Evolutionary conservation across 1,140 invertebrate species (phyloP).

Genomic region (Macrotrachela quadricornifera): DNA sequence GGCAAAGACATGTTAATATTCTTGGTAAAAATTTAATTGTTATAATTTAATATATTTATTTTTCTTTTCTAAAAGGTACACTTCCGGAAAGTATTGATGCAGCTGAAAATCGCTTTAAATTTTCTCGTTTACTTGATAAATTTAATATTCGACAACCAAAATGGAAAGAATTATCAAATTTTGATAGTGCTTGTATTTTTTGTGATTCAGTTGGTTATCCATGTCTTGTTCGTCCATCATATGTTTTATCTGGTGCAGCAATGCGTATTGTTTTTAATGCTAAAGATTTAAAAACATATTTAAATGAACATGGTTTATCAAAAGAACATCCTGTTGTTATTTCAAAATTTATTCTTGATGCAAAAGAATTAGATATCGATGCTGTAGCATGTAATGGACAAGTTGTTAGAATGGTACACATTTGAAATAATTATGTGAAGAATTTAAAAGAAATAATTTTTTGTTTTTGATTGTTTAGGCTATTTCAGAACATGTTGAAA

Average conservation of each 20-base stretch:
- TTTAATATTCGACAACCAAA: slow-evolving; percentile 78
- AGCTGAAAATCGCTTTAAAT: slow-evolving; percentile 96
- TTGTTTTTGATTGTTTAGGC: slow-evolving; percentile 35
- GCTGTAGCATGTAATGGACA: slow-evolving; percentile 77
- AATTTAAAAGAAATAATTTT: too few species aligned
- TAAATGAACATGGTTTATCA: slow-evolving; percentile 72
- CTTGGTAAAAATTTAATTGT: too few species aligned
- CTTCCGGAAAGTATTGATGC: slow-evolving; percentile 84
- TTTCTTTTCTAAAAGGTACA: slow-evolving; percentile 33
- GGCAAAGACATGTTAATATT: slow-evolving; percentile 13
- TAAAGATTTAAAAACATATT: slow-evolving; percentile 68
- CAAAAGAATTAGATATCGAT: slow-evolving; percentile 98
- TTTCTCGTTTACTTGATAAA: slow-evolving; percentile 85
- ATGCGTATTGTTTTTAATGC: slow-evolving; percentile 93
- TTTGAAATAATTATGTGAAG: too few species aligned
- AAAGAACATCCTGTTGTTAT: slow-evolving; percentile 95
- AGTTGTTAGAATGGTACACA: slow-evolving; percentile 20
- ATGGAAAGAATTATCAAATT: slow-evolving; percentile 74
- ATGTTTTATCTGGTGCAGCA: slow-evolving; percentile 89
- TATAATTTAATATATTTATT: slow-evolving; percentile 18
- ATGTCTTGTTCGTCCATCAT: slow-evolving; percentile 84
- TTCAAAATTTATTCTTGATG: slow-evolving; percentile 87
- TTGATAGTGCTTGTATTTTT: slow-evolving; percentile 54
- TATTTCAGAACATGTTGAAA: slow-evolving; percentile 95
- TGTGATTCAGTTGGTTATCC: slow-evolving; percentile 91